Base-by-base conservation (phyloP, 2,113 vertebrate species). In the Apaloderma vittatum region DNA sequence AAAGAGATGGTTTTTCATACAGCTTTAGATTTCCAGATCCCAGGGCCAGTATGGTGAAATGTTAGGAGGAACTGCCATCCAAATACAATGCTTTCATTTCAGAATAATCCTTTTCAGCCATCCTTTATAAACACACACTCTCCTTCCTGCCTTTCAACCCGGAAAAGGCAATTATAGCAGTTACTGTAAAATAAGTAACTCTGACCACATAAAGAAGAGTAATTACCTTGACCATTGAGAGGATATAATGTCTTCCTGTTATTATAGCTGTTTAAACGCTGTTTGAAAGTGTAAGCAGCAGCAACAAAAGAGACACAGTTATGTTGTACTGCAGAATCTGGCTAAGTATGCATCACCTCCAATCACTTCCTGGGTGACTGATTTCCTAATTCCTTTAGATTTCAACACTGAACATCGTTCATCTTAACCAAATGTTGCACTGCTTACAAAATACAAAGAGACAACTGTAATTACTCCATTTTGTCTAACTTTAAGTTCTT, bases 321-420 rank as follows among this genome's bases (percentile, higher is more conserved):
- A 27, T 4, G 3, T 23, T 52, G 7, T 65, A 73, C 43, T 40
- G 51, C 27, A 34, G 36, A 22, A 26, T 72, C 27, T 86, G 37
- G 40, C 12, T 85, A 74, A 24, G 11, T 24, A 40, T 65, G 7
- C 62, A 78, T 65, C 57, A 82, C 24, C 66, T 82, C 62, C 15
- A 75, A 37, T 80, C 0, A 66, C 30, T 85, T 91, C 40, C 73
- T 75, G 86, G 57, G 81, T 78, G 61, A 68, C 2, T 68, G 86
- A 91, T 78, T 89, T 91, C 65, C 89, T 81, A 78, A 78, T 87
- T 81, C 49, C 45, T 87, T 94, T 85, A 79, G n/a, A 72, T 90
- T 92, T 79, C 36, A 74, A 59, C 48, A 61, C 21, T 29, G 61
- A 88, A 71, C 16, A 74, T 63, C 55, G 71, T 81, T 94, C 43